Base-by-base conservation (phyloP, 1,140 invertebrate genomes). In the Drosophila nannoptera region DNA sequence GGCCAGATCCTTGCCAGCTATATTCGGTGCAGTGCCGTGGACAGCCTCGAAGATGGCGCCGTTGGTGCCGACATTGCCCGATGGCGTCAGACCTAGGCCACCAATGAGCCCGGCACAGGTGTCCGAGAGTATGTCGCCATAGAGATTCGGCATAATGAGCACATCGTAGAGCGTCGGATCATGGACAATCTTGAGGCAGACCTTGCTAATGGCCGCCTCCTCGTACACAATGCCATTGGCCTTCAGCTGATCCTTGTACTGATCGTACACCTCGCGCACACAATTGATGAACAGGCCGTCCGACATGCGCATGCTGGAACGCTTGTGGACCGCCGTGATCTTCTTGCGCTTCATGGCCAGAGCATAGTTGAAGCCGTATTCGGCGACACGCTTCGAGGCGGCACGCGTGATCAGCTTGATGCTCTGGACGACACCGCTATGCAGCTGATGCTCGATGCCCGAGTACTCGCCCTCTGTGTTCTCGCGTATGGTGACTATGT, bases 381-480 rank as follows among this genome's bases (percentile, higher is more conserved):
- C 97, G 5, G 98, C 98, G 33, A 99, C 97, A 72, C 98, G 91
- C 76, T 93, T 93, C 4, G 98, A 99, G 14, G 99, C 99, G 81
- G 95, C 93, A 90, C 99, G 97, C 0, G 99, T 99, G 88, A 99
- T 99, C 60, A 99, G 92, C 91, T 99, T 99, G 78, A 99, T 99
- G 89, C 97, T 98, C 90, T 99, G 99, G 53, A 99, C 98, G 73
- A 99, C 98, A 29, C 99, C 99, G 89, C 97, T 95, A 7, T 99
- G 97, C 89, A 99, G 99, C 92, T 98, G 97, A 89, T 99, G 99
- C 91, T 99, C 99, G 90, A 99, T 99, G 75, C 99, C 99, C 12
- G 98, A 99, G 90, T 99, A 99, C 92, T 99, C 98, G 73, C 99
- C 99, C 91, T 99, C 99, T 2, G 99, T 99, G 90, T 99, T 99